A percentile compares a stretch with the other conserved stretches of the same genome.
These are phyloP conservation scores for Scolopax mira DNA, from an alignment of 2,113 vertebrate species.

Conservation along the genomic window DNA sequence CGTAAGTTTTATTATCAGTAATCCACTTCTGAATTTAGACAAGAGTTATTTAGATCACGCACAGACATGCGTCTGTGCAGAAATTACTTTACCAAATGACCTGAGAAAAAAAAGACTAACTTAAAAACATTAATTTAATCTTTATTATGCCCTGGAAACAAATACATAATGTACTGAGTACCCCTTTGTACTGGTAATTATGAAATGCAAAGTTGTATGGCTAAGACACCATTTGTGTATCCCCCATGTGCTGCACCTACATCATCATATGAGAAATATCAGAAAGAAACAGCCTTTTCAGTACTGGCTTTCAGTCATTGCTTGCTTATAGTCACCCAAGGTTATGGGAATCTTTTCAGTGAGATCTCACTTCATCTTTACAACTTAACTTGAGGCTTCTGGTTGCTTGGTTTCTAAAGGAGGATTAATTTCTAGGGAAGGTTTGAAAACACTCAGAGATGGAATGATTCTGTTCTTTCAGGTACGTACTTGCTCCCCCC, in stretches of 20 bases:
- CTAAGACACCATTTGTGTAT: neutral
- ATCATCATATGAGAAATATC: neutral
- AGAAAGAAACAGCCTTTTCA: neutral
- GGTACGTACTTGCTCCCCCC: neutral
- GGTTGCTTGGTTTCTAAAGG: neutral
- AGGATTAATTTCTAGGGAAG: neutral
- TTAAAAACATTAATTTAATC: neutral
- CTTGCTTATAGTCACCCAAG: neutral
- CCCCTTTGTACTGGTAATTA: neutral
- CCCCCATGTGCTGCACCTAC: neutral
- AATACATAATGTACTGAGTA: neutral
- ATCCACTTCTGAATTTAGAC: neutral
- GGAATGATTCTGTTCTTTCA: neutral
- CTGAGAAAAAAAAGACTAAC: neutral
- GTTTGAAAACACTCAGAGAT: neutral
- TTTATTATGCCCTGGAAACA: neutral
- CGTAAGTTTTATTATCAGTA: neutral
- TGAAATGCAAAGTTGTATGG: neutral
- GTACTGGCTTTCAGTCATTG: neutral
- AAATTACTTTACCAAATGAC: neutral
- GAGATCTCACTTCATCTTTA: neutral
- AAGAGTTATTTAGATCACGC: neutral
- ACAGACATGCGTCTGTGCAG: too few relatives aligned
- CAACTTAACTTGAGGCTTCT: neutral
- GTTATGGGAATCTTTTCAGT: neutral